Conservation (phyloP, 23 tunicate species). For the Clavelina lepadiformis region DNA sequence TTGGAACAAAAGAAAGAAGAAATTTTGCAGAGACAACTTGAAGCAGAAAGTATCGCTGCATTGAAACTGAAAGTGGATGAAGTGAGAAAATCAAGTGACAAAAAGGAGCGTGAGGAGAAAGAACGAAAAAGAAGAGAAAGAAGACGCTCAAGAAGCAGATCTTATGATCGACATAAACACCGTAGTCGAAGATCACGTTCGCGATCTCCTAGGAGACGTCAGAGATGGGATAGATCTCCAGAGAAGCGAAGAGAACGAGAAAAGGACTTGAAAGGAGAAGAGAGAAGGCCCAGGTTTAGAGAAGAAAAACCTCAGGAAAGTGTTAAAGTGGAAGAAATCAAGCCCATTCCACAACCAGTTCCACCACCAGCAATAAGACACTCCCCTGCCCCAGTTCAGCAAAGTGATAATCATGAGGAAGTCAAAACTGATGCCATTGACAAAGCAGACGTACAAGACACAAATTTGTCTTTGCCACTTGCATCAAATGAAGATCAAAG, state of each 20-base stretch:
- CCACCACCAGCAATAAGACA: too few relatives aligned
- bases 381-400: too few relatives aligned
- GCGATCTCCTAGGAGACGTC: background rate
- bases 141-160: slow-evolving; percentile 50
- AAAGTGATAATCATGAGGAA: too few relatives aligned
- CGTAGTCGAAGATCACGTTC: slow-evolving; percentile 34
- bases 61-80: slow-evolving; percentile 39
- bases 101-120: slow-evolving; percentile 31
- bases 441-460: too few relatives aligned
- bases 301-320: too few relatives aligned
- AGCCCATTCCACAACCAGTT: too few relatives aligned
- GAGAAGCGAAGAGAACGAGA: slow-evolving; percentile 5
- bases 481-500: too few relatives aligned
- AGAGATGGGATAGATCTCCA: slow-evolving; percentile 1
- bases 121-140: slow-evolving; percentile 13
- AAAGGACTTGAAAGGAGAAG: too few relatives aligned
- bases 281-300: too few relatives aligned
- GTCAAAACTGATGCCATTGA: too few relatives aligned
- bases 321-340: too few relatives aligned
- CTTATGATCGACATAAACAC: slow-evolving; percentile 43
- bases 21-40: slow-evolving; percentile 52
- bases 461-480: too few relatives aligned
- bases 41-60: slow-evolving; percentile 69
- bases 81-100: slow-evolving; percentile 12
- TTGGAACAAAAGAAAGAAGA: slow-evolving; percentile 83